Evolutionary conservation across 2,888 invertebrate species (phyloP).

Genomic region (Cheilosia vernalis): DNA sequence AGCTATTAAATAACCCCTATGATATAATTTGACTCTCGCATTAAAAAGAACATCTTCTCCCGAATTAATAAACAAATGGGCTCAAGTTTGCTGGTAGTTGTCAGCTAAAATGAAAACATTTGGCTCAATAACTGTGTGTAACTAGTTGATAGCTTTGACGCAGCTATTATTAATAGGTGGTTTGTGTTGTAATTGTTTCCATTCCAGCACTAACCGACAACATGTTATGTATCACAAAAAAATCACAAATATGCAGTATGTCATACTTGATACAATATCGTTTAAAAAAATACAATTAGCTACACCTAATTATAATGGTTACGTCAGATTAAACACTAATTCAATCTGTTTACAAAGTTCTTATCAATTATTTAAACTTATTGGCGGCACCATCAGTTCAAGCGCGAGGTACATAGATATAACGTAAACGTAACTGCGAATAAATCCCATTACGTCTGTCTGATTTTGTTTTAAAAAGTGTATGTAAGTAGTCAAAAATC

Average conservation of each 20-base stretch:
- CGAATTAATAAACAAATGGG: too few species aligned
- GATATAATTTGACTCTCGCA: too few species aligned
- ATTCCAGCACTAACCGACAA: too few species aligned
- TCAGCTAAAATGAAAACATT: too few species aligned
- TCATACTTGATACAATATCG: background rate
- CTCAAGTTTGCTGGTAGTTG: too few species aligned
- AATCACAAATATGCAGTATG: background rate
- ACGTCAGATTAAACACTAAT: constrained; percentile 20
- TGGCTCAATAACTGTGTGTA: too few species aligned
- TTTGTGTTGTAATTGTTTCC: too few species aligned
- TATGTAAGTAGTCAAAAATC: background rate
- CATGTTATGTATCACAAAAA: too few species aligned
- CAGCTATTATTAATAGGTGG: too few species aligned
- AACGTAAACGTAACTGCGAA: constrained; percentile 19
- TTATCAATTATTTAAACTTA: constrained; percentile 27
- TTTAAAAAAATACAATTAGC: background rate
- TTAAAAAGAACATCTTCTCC: too few species aligned
- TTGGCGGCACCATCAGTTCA: constrained; percentile 10
- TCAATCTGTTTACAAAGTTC: constrained; percentile 32
- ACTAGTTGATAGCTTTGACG: too few species aligned
- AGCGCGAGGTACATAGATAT: background rate
- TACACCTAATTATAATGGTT: constrained; percentile 19
- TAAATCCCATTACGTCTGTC: background rate
- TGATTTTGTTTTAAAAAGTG: background rate
- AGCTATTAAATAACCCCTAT: too few species aligned